phyloP scores from a whole-genome alignment of 2,797 vertebrate species.

The Characodon lateralis region DNA sequence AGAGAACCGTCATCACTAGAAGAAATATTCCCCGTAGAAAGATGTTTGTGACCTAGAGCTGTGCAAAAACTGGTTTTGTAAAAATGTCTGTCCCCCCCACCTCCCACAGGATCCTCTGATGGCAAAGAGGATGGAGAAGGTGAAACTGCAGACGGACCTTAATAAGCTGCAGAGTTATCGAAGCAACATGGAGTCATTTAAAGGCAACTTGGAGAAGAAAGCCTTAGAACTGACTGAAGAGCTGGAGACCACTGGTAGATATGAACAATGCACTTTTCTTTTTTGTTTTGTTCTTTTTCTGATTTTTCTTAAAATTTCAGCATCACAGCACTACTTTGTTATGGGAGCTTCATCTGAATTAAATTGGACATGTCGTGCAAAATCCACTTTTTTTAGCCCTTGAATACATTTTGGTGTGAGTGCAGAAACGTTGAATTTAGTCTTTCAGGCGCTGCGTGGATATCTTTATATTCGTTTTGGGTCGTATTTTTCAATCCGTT shows the following conservation, averaged over 20 bases:
- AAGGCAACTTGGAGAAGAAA: constrained; percentile 84
- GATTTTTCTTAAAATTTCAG: not conserved
- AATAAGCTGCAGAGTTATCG: constrained; percentile 90
- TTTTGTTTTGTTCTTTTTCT: not conserved
- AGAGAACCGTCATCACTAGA: not conserved
- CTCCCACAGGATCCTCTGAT: constrained; percentile 87
- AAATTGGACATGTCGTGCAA: too few relatives aligned
- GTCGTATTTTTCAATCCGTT: too few relatives aligned
- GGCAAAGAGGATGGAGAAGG: constrained; percentile 83
- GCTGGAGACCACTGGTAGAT: constrained; percentile 84
- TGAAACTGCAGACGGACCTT: constrained; percentile 88
- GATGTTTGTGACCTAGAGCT: too few relatives aligned
- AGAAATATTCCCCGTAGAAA: not conserved
- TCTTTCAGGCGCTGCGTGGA: too few relatives aligned
- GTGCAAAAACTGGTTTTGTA: too few relatives aligned
- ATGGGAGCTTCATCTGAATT: not conserved
- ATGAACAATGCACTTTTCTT: not conserved
- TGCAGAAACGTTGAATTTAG: too few relatives aligned
- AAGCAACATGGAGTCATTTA: constrained; percentile 84
- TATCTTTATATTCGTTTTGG: too few relatives aligned
- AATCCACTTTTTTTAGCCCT: too few relatives aligned
- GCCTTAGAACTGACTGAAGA: constrained; percentile 81
- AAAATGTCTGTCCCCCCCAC: not conserved
- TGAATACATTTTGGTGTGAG: too few relatives aligned
- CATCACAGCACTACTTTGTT: not conserved